Percentiles rank a stretch among this genome's conserved stretches.
phyloP scores from a whole-genome alignment of 2,113 vertebrate genomes.

The Pedetes capensis region DNA sequence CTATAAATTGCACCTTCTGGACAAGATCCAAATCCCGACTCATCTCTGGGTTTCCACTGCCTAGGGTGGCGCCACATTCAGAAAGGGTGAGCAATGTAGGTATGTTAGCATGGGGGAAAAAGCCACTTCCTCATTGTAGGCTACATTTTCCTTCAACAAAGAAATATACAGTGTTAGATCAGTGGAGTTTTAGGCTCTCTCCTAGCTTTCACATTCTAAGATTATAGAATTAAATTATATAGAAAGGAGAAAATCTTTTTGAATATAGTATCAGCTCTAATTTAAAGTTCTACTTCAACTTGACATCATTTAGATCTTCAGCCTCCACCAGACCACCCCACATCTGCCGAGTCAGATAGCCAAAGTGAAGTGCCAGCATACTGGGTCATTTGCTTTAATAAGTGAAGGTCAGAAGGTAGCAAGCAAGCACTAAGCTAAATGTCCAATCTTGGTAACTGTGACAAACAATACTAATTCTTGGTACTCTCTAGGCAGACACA shows the following conservation, averaged over 20 bases:
- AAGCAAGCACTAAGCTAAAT: neutral
- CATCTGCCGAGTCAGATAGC: neutral
- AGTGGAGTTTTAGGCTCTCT: neutral
- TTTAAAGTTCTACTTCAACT: neutral
- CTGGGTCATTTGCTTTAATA: neutral
- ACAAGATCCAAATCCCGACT: neutral
- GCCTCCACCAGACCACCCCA: neutral
- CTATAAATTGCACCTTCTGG: neutral
- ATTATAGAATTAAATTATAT: neutral
- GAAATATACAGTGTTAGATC: neutral
- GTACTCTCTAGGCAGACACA: neutral
- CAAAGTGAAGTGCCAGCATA: no score
- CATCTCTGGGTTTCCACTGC: neutral
- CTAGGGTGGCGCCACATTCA: neutral
- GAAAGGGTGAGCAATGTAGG: neutral
- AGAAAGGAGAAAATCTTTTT: neutral
- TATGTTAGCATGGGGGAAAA: neutral
- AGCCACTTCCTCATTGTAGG: neutral
- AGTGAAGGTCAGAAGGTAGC: neutral
- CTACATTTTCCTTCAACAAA: neutral
- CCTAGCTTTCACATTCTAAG: neutral
- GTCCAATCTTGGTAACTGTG: neutral
- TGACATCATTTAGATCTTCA: neutral
- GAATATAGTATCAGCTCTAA: neutral
- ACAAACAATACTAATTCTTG: neutral